Evolutionary conservation across 2,888 invertebrate species (phyloP), one percentile per base, ranked within the genome.

Genomic region (Andricus quercusramuli): DNA sequence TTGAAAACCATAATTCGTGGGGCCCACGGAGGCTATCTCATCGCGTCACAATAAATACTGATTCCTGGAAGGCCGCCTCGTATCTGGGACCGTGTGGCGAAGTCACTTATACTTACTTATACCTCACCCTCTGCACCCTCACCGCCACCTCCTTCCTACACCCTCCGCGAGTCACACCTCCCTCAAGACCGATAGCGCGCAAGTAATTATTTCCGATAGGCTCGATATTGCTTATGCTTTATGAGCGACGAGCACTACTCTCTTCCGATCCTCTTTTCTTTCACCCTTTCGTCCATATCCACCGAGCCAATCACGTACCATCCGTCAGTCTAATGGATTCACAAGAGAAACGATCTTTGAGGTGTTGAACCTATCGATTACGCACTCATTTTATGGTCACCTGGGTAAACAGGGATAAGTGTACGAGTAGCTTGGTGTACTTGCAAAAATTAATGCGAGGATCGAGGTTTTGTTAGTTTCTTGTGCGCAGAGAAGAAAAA

Each of bases 21-120:
- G 83, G 86, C 84, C 85, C 83, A 83, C 78, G 82, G 83, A 47
- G 41, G 89, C 89, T 92, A 92, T 92, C 92, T 90, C 90, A 90
- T 91, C 90, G 90, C 90, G 91, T 92, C 92, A 91, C 92, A 92
- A 92, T 93, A 92, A 93, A 93, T 92, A 92, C 92, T 90, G 91
- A 92, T 92, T 92, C 92, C 88, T 91, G 92, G 92, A 92, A 92
- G 91, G 90, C 88, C 86, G 89, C 86, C 87, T 83, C 82, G 83
- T 86, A 86, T 86, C 86, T 83, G 81, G 80, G 77, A 79, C 83
- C 80, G 83, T 80, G 86, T 83, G 84, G 85, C 85, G 84, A 84
- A 87, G 86, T 89, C 90, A 90, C 90, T 90, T 90, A 90, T 89
- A 88, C 90, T 91, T 90, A 92, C 91, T 91, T 91, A 88, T 88